Percentiles rank a stretch among this genome's conserved stretches.
These are phyloP conservation scores for Myocastor coypus DNA, from an alignment of 2,113 vertebrate species.

Conservation along the genomic window DNA sequence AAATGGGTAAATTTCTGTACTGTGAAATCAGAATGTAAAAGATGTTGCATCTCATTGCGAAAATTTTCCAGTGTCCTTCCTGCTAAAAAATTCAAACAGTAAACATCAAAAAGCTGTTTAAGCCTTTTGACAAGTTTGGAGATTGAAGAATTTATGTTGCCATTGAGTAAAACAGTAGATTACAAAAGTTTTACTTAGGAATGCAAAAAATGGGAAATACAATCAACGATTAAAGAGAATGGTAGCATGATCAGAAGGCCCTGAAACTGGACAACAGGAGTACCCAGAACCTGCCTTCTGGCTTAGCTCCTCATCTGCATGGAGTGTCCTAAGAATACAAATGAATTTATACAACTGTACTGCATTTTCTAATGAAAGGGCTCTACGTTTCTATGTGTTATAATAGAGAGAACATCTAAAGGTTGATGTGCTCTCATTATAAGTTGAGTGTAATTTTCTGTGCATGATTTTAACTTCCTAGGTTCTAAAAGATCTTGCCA, in stretches of 20 bases:
- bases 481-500: conserved; percentile 30
- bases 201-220: background rate
- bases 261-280: background rate
- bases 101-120: background rate
- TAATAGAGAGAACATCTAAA: background rate
- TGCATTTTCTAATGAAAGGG: background rate
- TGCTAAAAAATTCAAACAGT: background rate
- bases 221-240: background rate
- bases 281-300: background rate
- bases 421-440: background rate
- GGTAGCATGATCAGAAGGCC: background rate
- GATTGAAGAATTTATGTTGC: background rate
- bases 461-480: conserved; percentile 16
- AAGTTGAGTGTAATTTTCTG: background rate
- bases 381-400: background rate
- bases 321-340: background rate
- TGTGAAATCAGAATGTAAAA: background rate
- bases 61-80: background rate
- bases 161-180: background rate
- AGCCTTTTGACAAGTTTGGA: background rate
- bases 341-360: background rate
- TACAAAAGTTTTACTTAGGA: background rate
- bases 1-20: background rate
- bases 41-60: background rate
- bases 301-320: background rate